Evolutionary conservation across 2,797 vertebrate genomes (phyloP), one percentile per base, ranked within the genome.

Genomic region (Nasua narica): DNA sequence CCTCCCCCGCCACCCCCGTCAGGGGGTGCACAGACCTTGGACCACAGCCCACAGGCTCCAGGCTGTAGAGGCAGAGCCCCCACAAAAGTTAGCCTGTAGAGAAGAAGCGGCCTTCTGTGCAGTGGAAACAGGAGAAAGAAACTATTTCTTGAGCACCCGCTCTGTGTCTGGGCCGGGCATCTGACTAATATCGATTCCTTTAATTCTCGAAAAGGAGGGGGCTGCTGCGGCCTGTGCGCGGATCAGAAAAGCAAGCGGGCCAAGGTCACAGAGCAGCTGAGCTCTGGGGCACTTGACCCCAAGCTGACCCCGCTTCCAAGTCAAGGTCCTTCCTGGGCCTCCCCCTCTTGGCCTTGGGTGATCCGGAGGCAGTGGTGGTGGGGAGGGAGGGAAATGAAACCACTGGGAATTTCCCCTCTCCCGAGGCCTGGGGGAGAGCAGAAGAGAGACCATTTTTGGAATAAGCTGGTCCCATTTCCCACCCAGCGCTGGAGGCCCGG

Each of bases 131-230:
- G 46, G 19, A 54, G 21, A 27, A 5, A 7, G 46, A 46, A 54
- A 14, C 14, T 0, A 0, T 19, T 25, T 32, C 27, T 27, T 9
- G 40, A 72, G 54, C 10, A 35, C 67, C 69, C n/a, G 25, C 32
- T 9, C 0, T 35, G 60, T 1, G 2, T 5, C 58, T 0, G 0
- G 5, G 48, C 9, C 0, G 2, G 43, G 40, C 19, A 19, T 18
- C 5, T 43, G 19, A 37, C 12, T 32, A 65, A 43, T 3, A 32
- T 14, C 1, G 0, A 2, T 58, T 35, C 84, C 84, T 82, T n/a
- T 29, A 16, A 23, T 65, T 65, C 60, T 72, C 35, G 4, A 18
- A 82, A 52, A 13, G 21, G 11, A n/a, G 18, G 5, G 29, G 7
- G 27, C 7, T 46, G 8, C 76, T n/a, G 16, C 37, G 23, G 43